Conservation (phyloP, 2,888 invertebrate genomes). For the Coenonympha arcania region DNA sequence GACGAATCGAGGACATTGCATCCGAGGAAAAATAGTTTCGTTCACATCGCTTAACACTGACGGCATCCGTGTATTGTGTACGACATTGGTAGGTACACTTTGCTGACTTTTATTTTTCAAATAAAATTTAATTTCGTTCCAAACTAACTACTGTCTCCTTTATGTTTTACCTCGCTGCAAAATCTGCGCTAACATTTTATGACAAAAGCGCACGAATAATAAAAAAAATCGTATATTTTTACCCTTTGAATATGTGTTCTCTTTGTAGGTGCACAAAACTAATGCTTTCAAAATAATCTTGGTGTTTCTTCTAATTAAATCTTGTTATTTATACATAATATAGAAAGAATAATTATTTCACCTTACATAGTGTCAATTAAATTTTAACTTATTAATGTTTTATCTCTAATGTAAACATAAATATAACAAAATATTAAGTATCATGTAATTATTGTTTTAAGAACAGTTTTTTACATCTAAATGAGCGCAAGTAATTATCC, state of each 20-base stretch:
- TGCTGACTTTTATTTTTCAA: slow-evolving; percentile 22
- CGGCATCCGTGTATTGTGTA: slow-evolving; percentile 17
- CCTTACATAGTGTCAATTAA: too few relatives aligned
- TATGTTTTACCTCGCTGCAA: slow-evolving; percentile 17
- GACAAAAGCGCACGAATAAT: slow-evolving; percentile 16
- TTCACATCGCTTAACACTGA: slow-evolving; percentile 20
- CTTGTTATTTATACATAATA: too few relatives aligned
- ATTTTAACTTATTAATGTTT: too few relatives aligned
- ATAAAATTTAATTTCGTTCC: slow-evolving; percentile 23
- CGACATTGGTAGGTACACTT: slow-evolving; percentile 21
- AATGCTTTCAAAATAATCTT: slow-evolving; percentile 1
- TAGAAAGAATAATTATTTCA: too few relatives aligned
- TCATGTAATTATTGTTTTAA: too few relatives aligned
- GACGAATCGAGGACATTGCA: slow-evolving; percentile 14
- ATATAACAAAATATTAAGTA: too few relatives aligned
- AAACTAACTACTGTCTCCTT: slow-evolving; percentile 20
- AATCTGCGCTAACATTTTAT: slow-evolving; percentile 18
- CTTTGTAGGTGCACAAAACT: slow-evolving; percentile 3
- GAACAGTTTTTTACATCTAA: too few relatives aligned
- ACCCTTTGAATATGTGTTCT: slow-evolving; percentile 14
- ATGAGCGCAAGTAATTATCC: too few relatives aligned
- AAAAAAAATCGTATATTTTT: slow-evolving; percentile 16
- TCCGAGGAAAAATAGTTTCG: slow-evolving; percentile 16
- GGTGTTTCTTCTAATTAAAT: too few relatives aligned
- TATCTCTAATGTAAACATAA: too few relatives aligned